Evolutionary conservation across 2,113 vertebrate species (phyloP).

Genomic region (Hippoglossus stenolepis): DNA sequence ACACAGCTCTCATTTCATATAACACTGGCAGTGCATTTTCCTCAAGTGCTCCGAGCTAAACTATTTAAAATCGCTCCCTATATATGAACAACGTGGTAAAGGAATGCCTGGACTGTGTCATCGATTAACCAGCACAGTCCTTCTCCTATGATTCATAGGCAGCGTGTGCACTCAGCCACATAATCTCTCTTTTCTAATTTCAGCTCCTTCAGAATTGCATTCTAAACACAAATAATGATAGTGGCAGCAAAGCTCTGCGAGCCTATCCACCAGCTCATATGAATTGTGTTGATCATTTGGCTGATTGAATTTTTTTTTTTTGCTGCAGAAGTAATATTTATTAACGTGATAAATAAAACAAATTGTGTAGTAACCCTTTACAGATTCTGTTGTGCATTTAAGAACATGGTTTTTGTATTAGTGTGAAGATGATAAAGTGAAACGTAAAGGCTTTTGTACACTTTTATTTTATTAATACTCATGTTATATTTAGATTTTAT

Average conservation of each 20-base stretch:
- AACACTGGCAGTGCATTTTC: conserved; percentile 56
- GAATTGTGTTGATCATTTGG: conserved; percentile 64
- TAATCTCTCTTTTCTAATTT: conserved; percentile 75
- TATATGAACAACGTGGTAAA: conserved; percentile 70
- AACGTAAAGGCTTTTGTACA: neutral
- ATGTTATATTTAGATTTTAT: too few species aligned
- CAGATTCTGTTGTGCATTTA: neutral
- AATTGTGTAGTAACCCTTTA: conserved; percentile 27
- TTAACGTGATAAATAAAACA: conserved; percentile 49
- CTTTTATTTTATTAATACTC: too few species aligned
- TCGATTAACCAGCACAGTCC: conserved; percentile 70
- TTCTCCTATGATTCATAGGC: conserved; percentile 68
- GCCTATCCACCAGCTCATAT: conserved; percentile 42
- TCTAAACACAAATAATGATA: conserved; percentile 76
- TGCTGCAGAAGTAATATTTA: conserved; percentile 20
- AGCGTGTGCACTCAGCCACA: conserved; percentile 66
- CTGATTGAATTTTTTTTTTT: conserved; percentile 39
- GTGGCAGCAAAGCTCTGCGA: conserved; percentile 61
- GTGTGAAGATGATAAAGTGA: neutral
- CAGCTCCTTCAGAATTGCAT: conserved; percentile 75
- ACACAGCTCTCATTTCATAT: conserved; percentile 51
- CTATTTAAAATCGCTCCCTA: conserved; percentile 64
- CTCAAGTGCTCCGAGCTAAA: conserved; percentile 54
- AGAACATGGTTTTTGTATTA: neutral
- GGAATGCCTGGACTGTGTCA: conserved; percentile 66